Percentiles rank a stretch among this genome's conserved stretches.
Evolutionary conservation across 2,797 vertebrate species (phyloP).

Genomic region (Sebastes itinus): DNA sequence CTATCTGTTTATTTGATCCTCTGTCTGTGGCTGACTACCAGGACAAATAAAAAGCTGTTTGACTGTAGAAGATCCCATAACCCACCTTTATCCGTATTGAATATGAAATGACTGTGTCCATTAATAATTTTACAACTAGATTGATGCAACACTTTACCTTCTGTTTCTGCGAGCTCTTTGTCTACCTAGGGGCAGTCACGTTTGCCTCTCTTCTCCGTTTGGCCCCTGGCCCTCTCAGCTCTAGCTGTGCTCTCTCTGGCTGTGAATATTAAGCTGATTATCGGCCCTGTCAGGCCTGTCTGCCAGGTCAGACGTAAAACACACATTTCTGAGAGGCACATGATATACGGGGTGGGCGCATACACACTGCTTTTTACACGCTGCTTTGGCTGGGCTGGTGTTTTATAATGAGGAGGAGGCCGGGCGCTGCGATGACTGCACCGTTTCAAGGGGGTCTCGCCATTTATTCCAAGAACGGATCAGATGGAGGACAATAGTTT

Average conservation of each 20-base stretch:
- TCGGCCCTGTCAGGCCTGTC: slow-evolving; percentile 47
- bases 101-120: not conserved
- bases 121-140: not conserved
- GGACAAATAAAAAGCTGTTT: not conserved
- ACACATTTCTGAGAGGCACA: slow-evolving; percentile 52
- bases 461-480: not conserved
- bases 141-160: not conserved
- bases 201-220: slow-evolving; percentile 9
- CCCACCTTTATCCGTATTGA: not conserved
- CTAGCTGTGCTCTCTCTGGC: slow-evolving; percentile 7
- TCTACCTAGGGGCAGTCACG: not conserved
- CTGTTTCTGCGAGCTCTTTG: not conserved
- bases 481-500: not conserved
- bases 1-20: not conserved
- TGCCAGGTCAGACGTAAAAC: slow-evolving; percentile 57
- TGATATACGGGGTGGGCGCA: slow-evolving; percentile 27
- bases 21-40: not conserved
- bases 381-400: not conserved
- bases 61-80: not conserved
- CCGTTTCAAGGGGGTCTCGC: not conserved
- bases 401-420: slow-evolving; percentile 15
- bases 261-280: slow-evolving; percentile 71
- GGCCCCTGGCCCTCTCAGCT: slow-evolving; percentile 3
- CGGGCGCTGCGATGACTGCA: not conserved
- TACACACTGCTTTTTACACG: not conserved